These are phyloP conservation scores for Catalaphyllia jardinei DNA, from an alignment of 64 coral and sea anemone species.

Conservation along the genomic window DNA sequence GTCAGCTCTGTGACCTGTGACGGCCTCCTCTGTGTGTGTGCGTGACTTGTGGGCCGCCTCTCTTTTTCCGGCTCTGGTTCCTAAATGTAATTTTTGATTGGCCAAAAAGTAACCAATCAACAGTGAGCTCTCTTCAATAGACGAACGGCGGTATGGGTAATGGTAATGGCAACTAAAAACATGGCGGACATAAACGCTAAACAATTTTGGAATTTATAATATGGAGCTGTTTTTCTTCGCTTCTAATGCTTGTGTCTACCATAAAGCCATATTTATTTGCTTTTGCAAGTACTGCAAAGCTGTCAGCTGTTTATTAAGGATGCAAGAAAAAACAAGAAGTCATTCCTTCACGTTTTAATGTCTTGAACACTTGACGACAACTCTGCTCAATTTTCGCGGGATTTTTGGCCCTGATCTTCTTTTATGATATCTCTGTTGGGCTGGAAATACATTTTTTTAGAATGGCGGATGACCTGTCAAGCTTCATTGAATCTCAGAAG, in stretches of 20 bases:
- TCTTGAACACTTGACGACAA: slow-evolving; percentile 3
- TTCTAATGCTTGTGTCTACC: background rate
- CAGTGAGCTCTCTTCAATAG: background rate
- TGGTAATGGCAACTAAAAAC: slow-evolving; percentile 24
- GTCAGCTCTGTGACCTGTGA: background rate
- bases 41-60: background rate
- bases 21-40: background rate
- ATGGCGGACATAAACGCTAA: slow-evolving; percentile 29
- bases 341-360: background rate
- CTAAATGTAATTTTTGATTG: background rate
- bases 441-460: background rate
- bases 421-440: background rate
- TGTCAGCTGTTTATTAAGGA: background rate
- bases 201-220: slow-evolving; percentile 19
- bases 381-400: background rate
- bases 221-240: background rate
- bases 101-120: slow-evolving; percentile 4
- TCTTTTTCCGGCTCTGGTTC: too few species aligned
- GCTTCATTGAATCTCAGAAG: slow-evolving; percentile 89
- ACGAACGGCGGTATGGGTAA: slow-evolving; percentile 28
- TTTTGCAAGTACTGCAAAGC: background rate
- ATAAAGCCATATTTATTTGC: background rate
- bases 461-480: slow-evolving; percentile 89
- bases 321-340: background rate
- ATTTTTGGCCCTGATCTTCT: background rate